Percentiles rank a stretch among this genome's conserved stretches.
phyloP scores from a whole-genome alignment of 2,888 invertebrate species.

The Nephrotoma flavescens region DNA sequence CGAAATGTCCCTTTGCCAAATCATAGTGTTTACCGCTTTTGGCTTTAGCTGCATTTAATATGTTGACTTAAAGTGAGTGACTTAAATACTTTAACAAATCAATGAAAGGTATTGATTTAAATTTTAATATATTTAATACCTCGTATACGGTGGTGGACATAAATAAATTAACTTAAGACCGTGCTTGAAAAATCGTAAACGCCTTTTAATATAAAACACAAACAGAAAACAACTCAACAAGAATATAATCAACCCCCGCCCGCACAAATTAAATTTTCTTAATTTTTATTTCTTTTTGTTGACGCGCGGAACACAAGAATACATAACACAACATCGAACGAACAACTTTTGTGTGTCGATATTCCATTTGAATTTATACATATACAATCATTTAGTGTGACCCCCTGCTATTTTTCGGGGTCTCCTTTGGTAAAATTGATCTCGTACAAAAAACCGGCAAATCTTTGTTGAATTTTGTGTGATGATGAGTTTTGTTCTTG shows the following conservation, averaged over 20 bases:
- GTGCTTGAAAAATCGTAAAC: background rate
- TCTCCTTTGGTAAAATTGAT: background rate
- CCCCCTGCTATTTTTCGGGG: conserved; percentile 1
- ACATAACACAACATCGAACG: background rate
- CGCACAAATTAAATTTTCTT: background rate
- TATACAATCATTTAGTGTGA: background rate
- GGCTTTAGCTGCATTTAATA: too few species aligned
- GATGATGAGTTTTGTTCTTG: background rate
- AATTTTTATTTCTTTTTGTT: background rate
- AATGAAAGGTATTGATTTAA: too few species aligned
- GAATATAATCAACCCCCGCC: background rate
- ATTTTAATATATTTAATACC: too few species aligned
- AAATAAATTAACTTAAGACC: background rate
- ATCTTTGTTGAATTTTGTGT: background rate
- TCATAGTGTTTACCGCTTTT: too few species aligned
- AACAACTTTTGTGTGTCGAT: background rate
- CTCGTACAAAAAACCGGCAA: background rate
- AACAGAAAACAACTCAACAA: background rate
- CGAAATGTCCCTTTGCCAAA: too few species aligned
- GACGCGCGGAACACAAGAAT: background rate
- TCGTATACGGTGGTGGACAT: background rate
- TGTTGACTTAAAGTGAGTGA: too few species aligned
- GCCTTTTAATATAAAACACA: background rate
- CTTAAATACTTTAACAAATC: too few species aligned
- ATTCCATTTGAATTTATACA: background rate